phyloP scores from a whole-genome alignment of 64 coral and sea anemone species.

The Dendrophyllia cribrosa region DNA sequence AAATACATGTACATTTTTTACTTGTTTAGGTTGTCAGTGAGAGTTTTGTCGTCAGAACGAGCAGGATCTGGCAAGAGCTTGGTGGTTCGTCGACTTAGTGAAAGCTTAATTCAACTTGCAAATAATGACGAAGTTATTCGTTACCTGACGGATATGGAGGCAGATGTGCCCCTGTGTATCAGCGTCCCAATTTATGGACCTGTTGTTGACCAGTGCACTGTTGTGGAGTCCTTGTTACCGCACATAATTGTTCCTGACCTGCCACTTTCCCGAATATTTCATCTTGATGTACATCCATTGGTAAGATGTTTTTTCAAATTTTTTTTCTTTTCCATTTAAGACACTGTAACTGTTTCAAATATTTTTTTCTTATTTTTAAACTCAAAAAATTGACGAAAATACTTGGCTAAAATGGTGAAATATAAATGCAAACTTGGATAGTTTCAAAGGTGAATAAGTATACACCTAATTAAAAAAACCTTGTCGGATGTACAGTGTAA shows the following conservation, averaged over 20 bases:
- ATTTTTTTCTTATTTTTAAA: too few relatives aligned
- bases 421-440: too few relatives aligned
- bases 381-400: too few relatives aligned
- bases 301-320: slow-evolving; percentile 28
- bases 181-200: slow-evolving; percentile 80
- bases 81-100: slow-evolving; percentile 1
- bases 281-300: slow-evolving; percentile 90
- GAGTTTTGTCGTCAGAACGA: slow-evolving; percentile 48
- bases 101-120: slow-evolving; percentile 8
- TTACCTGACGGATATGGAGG: slow-evolving; percentile 11
- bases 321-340: too few relatives aligned
- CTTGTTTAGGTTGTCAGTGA: slow-evolving; percentile 42
- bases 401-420: too few relatives aligned
- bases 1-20: neutral
- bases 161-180: slow-evolving; percentile 27
- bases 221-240: slow-evolving; percentile 61
- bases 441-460: too few relatives aligned
- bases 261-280: slow-evolving; percentile 91
- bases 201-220: slow-evolving; percentile 37
- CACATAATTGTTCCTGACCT: slow-evolving; percentile 74
- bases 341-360: too few relatives aligned
- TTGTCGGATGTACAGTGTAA: too few relatives aligned
- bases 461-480: too few relatives aligned
- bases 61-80: slow-evolving; percentile 61
- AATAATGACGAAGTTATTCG: slow-evolving; percentile 4